A percentile compares a stretch with the other conserved stretches of the same genome.
Evolutionary conservation across 2,113 vertebrate species (phyloP).

Genomic region (Equus przewalskii): DNA sequence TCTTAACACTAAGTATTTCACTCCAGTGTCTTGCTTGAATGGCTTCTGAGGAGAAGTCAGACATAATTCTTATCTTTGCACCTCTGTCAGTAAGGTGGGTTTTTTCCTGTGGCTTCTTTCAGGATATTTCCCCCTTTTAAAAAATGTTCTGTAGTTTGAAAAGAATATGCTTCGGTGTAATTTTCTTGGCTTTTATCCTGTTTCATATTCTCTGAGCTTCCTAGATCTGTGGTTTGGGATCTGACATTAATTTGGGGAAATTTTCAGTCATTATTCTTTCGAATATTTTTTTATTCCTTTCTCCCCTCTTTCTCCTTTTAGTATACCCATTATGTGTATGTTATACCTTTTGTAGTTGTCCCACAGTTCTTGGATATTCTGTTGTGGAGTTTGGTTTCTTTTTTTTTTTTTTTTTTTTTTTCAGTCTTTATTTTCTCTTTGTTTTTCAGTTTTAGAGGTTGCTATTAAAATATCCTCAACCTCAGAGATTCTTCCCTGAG

Average conservation of each 20-base stretch:
- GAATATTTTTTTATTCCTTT: neutral
- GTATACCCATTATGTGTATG: neutral
- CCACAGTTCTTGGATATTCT: neutral
- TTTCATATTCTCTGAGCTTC: neutral
- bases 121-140: too few relatives aligned
- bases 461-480: neutral
- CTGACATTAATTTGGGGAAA: neutral
- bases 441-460: conserved; percentile 11
- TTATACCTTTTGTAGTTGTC: neutral
- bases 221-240: neutral
- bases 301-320: neutral
- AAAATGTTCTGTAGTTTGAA: neutral
- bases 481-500: neutral
- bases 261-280: neutral
- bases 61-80: neutral
- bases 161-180: neutral
- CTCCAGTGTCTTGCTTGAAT: neutral
- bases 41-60: neutral
- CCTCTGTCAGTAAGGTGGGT: neutral
- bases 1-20: neutral
- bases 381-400: neutral
- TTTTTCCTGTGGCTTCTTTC: neutral
- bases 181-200: neutral
- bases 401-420: neutral
- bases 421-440: neutral